A percentile compares a stretch with the other conserved stretches of the same genome.
Evolutionary conservation across 2,113 vertebrate species (phyloP).

Genomic region (rat (Rattus norvegicus)): DNA sequence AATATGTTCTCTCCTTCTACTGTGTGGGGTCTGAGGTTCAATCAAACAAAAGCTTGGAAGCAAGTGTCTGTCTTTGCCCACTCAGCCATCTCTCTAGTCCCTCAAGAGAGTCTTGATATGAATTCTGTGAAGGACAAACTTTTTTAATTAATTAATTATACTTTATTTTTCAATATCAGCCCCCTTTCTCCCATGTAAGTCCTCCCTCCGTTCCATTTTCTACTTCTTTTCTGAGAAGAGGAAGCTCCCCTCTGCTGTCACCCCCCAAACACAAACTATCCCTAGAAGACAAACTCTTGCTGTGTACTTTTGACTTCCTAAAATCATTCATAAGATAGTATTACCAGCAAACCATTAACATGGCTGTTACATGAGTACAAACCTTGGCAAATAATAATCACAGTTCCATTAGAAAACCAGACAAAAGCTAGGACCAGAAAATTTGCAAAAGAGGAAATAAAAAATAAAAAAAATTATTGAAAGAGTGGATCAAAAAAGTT

Average conservation of each 20-base stretch:
- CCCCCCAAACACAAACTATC: too few species aligned
- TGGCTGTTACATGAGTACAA: not conserved
- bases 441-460: constrained; percentile 41
- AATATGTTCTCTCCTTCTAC: not conserved
- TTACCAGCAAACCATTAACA: constrained; percentile 38
- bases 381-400: not conserved
- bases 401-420: not conserved
- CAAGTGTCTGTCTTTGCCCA: not conserved
- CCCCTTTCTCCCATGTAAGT: too few species aligned
- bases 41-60: too few species aligned
- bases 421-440: constrained; percentile 41
- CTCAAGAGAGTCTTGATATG: not conserved
- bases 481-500: constrained; percentile 15
- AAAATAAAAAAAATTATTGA: not conserved
- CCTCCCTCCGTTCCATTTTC: too few species aligned
- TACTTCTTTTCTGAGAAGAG: too few species aligned
- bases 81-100: not conserved
- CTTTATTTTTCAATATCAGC: too few species aligned
- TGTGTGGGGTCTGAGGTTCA: not conserved
- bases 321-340: not conserved
- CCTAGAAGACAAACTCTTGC: constrained; percentile 9
- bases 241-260: too few species aligned
- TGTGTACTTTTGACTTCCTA: constrained; percentile 28
- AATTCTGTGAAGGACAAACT: constrained; percentile 8
- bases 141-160: not conserved